Evolutionary conservation across 2,113 vertebrate genomes (phyloP), one percentile per base, ranked within the genome.

Genomic region (Tachysurus vachellii): DNA sequence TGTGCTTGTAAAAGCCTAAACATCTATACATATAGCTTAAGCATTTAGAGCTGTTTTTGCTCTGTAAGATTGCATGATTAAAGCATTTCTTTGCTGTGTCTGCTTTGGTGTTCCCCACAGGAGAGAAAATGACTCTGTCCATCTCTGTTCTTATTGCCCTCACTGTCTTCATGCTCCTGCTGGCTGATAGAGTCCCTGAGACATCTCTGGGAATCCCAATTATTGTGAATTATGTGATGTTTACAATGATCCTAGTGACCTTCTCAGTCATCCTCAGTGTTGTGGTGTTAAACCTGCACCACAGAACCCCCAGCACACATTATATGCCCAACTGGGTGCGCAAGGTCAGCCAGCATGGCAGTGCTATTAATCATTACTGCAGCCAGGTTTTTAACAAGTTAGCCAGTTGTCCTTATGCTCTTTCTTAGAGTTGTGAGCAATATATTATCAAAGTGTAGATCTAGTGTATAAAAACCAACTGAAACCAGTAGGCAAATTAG

Each of bases 211-310:
- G 92, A 0, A 95, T 96, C 93, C 90, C 95, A 61, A 95, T 95
- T 82, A 96, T 96, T 23, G 92, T 96, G 77, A 96, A 95, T 57
- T 96, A 96, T 62, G 95, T 96, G 61, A 96, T 95, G 94, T 96
- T 96, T 88, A 95, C 95, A 82, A 96, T 96, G 95, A 91, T 94
- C 86, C 91, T 96, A 13, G 95, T 96, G 83, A 96, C 95, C 53
- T 95, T 95, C 92, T 96, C 95, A 0, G 95, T 96, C 92, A 96
- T 96, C 89, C 91, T 96, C n/a, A 96, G 95, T 0, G 96, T 96
- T 26, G 94, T 96, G 23, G 96, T 95, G 77, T 93, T 96, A 85
- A 96, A 96, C 89, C 87, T 96, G 19, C 96, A 96, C 85, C 95
- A 95, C 70, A 94, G 96, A 17, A 95, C 95, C 1, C 94, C 96